A percentile compares a stretch with the other conserved stretches of the same genome.
phyloP scores from a whole-genome alignment of 2,113 vertebrate species.

The Microtus pennsylvanicus region DNA sequence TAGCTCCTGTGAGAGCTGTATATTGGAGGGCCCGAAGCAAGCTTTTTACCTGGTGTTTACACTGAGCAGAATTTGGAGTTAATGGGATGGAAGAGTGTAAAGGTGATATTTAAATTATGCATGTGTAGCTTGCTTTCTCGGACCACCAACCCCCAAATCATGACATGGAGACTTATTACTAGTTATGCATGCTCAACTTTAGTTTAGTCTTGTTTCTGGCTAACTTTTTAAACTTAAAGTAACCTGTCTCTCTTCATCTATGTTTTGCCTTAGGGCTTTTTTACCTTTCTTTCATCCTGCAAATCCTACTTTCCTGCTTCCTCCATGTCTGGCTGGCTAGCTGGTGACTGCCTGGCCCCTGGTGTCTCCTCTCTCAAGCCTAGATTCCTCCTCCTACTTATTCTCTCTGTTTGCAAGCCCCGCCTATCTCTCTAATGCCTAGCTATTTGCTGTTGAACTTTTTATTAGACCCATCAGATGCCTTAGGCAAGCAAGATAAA shows the following conservation, averaged over 20 bases:
- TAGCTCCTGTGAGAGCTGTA: not conserved
- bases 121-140: not conserved
- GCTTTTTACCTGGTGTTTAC: not conserved
- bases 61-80: conserved; percentile 37
- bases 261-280: not conserved
- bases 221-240: not conserved
- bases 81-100: not conserved
- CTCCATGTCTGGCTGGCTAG: not conserved
- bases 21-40: not conserved
- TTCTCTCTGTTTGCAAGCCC: not conserved
- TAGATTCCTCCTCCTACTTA: not conserved
- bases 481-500: not conserved
- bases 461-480: not conserved
- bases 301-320: not conserved
- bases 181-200: too few relatives aligned
- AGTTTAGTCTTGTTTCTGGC: too few relatives aligned
- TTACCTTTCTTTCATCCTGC: not conserved
- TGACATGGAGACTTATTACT: too few relatives aligned
- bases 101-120: not conserved
- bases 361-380: not conserved
- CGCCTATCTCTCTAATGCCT: not conserved
- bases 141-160: too few relatives aligned
- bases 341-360: not conserved
- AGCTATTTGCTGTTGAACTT: not conserved
- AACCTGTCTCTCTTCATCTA: not conserved